Evolutionary conservation across 2,113 vertebrate species (phyloP).

Genomic region (Pachycephala philippinensis): DNA sequence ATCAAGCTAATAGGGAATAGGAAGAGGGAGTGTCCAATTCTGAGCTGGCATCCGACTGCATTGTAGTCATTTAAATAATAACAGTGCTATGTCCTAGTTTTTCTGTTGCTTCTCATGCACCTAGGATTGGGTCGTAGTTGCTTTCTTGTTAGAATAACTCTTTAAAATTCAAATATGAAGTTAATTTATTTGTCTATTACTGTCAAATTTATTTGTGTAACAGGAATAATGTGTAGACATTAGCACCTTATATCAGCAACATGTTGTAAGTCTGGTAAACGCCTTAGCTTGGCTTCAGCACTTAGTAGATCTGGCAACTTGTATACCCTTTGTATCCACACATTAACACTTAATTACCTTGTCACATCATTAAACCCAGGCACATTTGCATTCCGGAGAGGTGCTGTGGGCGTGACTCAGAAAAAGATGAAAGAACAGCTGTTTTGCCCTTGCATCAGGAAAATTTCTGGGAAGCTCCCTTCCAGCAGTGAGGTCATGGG

Average conservation of each 20-base stretch:
- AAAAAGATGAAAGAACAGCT: constrained; percentile 67
- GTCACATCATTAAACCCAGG: constrained; percentile 56
- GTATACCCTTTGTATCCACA: constrained; percentile 1
- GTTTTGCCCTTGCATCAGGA: constrained; percentile 26
- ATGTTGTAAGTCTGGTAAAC: constrained; percentile 1
- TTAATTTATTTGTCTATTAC: constrained; percentile 10
- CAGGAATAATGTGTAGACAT: not conserved
- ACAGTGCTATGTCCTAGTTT: not conserved
- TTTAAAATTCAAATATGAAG: not conserved
- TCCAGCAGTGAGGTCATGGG: not conserved
- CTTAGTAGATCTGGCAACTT: constrained; percentile 40
- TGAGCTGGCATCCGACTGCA: not conserved
- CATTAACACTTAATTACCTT: constrained; percentile 62
- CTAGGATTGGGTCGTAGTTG: not conserved
- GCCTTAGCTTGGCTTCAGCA: constrained; percentile 33
- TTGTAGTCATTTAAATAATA: not conserved
- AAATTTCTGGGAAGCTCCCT: constrained; percentile 61
- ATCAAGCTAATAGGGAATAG: not conserved
- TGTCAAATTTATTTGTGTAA: not conserved
- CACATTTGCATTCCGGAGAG: constrained; percentile 10
- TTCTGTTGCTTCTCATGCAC: not conserved
- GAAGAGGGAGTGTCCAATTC: not conserved
- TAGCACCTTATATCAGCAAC: not conserved
- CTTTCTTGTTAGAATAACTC: not conserved
- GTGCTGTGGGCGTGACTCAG: not conserved